These are phyloP conservation scores for Oenanthe melanoleuca DNA, from an alignment of 2,113 vertebrate species.

Conservation along the genomic window DNA sequence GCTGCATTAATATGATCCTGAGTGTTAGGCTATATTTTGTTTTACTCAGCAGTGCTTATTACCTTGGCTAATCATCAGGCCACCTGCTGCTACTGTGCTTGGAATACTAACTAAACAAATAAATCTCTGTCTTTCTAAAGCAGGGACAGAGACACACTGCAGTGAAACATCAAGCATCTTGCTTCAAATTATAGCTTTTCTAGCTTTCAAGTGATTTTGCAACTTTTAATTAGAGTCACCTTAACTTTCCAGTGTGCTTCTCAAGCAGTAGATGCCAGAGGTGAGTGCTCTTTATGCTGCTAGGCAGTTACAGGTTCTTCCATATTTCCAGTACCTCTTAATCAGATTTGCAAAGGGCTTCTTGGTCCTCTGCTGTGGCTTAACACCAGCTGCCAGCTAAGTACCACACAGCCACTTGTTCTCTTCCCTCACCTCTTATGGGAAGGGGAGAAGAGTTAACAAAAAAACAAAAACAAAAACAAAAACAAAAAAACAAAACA, in stretches of 20 bases:
- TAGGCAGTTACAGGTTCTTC: neutral
- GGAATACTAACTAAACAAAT: neutral
- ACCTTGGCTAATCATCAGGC: neutral
- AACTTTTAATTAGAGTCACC: neutral
- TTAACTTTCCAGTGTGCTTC: neutral
- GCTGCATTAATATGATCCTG: neutral
- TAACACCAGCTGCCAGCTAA: neutral
- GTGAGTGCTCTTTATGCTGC: neutral
- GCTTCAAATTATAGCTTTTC: neutral
- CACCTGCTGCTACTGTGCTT: neutral
- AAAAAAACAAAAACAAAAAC: no score
- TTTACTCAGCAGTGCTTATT: neutral
- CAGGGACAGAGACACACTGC: neutral
- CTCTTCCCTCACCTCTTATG: neutral
- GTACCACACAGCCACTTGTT: no score
- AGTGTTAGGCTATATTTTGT: neutral
- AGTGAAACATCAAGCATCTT: neutral
- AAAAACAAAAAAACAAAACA: no score
- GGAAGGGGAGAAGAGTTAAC: neutral
- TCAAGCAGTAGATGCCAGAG: neutral
- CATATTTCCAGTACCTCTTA: neutral
- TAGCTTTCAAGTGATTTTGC: neutral
- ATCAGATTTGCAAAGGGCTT: neutral
- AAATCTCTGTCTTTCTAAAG: neutral
- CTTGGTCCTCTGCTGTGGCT: neutral